A percentile compares a stretch with the other conserved stretches of the same genome.
These are phyloP conservation scores for Agrochola lychnidis DNA, from an alignment of 2,888 invertebrate species.

Conservation along the genomic window DNA sequence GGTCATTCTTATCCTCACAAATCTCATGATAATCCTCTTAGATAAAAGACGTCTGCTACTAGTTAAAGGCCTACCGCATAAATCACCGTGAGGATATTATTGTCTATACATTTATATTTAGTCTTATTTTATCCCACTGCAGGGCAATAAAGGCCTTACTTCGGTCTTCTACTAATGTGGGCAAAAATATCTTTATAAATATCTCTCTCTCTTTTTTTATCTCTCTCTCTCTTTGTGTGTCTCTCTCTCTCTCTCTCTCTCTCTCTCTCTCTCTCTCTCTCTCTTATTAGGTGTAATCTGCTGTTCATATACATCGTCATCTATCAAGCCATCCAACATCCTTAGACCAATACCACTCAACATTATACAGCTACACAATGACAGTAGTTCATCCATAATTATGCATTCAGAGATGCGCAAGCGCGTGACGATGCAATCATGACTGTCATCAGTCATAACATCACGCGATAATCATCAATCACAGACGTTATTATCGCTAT, in stretches of 20 bases:
- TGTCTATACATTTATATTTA: neutral
- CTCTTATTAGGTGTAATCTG: neutral
- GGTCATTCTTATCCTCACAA: too few species aligned
- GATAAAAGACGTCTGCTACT: too few species aligned
- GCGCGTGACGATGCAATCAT: slow-evolving; percentile 64
- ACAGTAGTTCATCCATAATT: slow-evolving; percentile 45
- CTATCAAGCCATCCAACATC: too few species aligned
- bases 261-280: too few species aligned
- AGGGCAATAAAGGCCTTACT: neutral
- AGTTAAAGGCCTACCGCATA: too few species aligned
- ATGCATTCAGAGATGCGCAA: slow-evolving; percentile 43
- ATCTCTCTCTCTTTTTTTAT: too few species aligned
- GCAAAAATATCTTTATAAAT: neutral
- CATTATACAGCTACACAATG: slow-evolving; percentile 7
- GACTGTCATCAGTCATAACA: slow-evolving; percentile 28
- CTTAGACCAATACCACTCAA: slow-evolving; percentile 12
- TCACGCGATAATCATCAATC: slow-evolving; percentile 26
- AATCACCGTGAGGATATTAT: too few species aligned
- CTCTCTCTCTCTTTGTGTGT: too few species aligned
- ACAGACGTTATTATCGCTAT: slow-evolving; percentile 10
- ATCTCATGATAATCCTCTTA: neutral
- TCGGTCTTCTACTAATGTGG: too few species aligned
- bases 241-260: too few species aligned
- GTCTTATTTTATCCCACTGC: neutral
- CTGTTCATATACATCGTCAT: too few species aligned